Percentiles rank a stretch among this genome's conserved stretches.
Conservation (phyloP, 2,113 vertebrate genomes). For the Lepisosteus osseus region DNA sequence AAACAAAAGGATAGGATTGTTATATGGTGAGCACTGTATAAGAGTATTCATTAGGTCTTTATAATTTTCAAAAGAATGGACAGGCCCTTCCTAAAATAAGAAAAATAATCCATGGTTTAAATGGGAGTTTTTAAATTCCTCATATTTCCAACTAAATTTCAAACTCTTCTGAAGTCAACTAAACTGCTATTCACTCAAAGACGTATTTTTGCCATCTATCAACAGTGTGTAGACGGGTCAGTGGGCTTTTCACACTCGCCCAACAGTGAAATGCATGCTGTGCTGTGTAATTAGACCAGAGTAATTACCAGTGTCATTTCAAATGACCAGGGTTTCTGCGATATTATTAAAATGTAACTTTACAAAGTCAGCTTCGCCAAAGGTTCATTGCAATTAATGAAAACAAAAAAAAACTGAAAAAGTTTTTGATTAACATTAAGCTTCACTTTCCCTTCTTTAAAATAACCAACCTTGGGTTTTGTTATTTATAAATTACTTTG, state of each 20-base stretch:
- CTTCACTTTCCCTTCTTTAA: background rate
- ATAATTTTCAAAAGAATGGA: no score
- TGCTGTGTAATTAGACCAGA: constrained; percentile 45
- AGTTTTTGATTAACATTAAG: constrained; percentile 8
- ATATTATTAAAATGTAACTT: constrained; percentile 44
- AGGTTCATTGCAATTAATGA: constrained; percentile 42
- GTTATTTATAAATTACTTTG: background rate
- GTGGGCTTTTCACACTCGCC: constrained; percentile 37
- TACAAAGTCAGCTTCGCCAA: constrained; percentile 29
- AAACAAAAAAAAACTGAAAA: constrained; percentile 14
- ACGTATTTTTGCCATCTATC: constrained; percentile 19
- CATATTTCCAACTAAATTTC: no score
- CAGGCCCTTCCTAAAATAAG: no score
- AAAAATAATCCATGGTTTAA: no score
- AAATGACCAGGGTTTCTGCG: constrained; percentile 46
- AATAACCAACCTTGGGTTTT: no score
- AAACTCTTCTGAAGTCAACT: no score
- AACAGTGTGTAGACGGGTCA: constrained; percentile 36
- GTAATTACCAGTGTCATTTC: constrained; percentile 51
- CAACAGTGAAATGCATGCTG: constrained; percentile 34
- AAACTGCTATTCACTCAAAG: no score
- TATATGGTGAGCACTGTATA: no score
- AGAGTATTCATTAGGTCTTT: no score
- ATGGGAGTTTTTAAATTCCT: no score
- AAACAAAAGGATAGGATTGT: no score